A percentile compares a stretch with the other conserved stretches of the same genome.
Conservation (phyloP, 2,797 vertebrate species). For the Anolis apletophallus region DNA sequence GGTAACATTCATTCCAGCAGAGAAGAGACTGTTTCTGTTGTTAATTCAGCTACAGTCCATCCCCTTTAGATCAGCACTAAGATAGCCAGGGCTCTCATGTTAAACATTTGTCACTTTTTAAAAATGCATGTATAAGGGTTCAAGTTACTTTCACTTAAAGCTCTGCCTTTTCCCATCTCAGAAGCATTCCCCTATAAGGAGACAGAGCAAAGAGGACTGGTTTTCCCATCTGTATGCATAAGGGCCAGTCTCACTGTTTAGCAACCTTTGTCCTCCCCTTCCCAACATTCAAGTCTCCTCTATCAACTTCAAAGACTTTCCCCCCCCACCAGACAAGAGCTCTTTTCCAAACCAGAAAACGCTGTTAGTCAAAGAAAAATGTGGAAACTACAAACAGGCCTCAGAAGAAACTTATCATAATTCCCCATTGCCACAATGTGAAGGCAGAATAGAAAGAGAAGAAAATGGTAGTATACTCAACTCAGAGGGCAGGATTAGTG, state of each 20-base stretch:
- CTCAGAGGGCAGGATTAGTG: background rate
- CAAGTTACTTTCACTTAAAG: background rate
- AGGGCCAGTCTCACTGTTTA: background rate
- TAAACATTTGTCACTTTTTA: background rate
- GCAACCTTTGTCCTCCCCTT: conserved; percentile 14
- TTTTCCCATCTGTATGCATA: conserved; percentile 22
- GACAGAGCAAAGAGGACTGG: conserved; percentile 1
- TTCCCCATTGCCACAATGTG: conserved; percentile 19
- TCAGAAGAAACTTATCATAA: conserved; percentile 27
- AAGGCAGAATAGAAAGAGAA: background rate
- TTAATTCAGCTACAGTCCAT: background rate
- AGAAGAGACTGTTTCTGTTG: background rate
- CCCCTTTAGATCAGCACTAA: background rate
- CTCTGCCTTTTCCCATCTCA: background rate
- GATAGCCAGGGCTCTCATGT: background rate
- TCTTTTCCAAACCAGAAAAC: conserved; percentile 47
- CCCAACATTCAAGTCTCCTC: conserved; percentile 44
- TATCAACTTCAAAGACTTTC: conserved; percentile 49
- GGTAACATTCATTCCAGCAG: background rate
- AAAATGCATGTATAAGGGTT: background rate
- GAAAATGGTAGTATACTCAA: background rate
- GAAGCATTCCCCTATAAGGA: conserved; percentile 37
- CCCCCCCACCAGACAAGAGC: conserved; percentile 25
- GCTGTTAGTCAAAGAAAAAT: conserved; percentile 22
- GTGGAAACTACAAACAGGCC: conserved; percentile 31